Evolutionary conservation across 2,888 invertebrate species (phyloP), one percentile per base, ranked within the genome.

Genomic region (Malacosoma neustria): DNA sequence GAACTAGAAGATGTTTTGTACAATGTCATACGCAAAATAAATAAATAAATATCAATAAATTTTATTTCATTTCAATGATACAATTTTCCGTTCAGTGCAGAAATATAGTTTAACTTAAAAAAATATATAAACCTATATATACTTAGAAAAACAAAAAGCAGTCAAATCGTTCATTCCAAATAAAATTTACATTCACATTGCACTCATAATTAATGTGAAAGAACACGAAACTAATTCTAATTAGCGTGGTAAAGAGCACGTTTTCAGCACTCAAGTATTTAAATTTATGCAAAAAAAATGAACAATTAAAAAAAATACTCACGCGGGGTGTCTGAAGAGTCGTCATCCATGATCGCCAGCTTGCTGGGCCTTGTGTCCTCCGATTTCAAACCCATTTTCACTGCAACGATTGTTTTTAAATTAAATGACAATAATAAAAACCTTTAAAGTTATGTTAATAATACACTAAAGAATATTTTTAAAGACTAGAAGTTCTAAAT

Each of bases 281-380:
- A 22, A 22, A 22, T 6, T 22, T 7, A 22, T 22, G 3, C 22
- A 22, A 7, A 22, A 22, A 22, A 3, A 22, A 5, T 22, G 22
- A 22, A 32, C 33, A 13, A 39, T 7, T 13, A 29, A 30, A 37
- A 32, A 36, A 12, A 34, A 31, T 41, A 77, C 82, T 81, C 46
- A 86, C 86, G 58, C 75, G 81, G 79, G 38, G 55, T 54, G 49
- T 73, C 72, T 12, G 75, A 69, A 35, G 57, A 48, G 32, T 82
- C 82, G 44, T 85, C 85, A 57, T 86, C 85, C 80, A 86, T 84
- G 52, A 86, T 87, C 46, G 84, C 84, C 69, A 86, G 50, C 56
- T 85, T 86, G 68, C 86, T 87, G 30, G 85, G 84, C 57, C 77
- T 62, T 52, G 79, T 84, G 48, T 80, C 76, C 48, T 84, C 85